Percentiles rank a stretch among this genome's conserved stretches.
Conservation (phyloP, 2,888 invertebrate genomes). For the Strigamia transsilvanica region DNA sequence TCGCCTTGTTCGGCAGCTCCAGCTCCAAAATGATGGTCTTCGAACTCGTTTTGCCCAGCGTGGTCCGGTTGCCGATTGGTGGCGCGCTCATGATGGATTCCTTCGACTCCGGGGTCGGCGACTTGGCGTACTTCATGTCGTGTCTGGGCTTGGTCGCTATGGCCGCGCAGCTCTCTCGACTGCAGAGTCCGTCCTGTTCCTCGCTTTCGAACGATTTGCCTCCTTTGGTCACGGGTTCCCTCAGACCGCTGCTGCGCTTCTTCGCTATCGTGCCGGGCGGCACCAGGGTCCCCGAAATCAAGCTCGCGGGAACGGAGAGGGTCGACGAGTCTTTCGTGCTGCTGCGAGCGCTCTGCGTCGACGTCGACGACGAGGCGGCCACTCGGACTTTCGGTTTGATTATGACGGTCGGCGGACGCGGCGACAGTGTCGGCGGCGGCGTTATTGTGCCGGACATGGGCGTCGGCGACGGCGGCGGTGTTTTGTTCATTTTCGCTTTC, state of each 20-base stretch:
- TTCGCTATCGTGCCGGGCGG: neutral
- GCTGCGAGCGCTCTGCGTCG: neutral
- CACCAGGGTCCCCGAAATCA: neutral
- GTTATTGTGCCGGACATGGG: neutral
- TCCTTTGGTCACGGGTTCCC: neutral
- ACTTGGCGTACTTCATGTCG: neutral
- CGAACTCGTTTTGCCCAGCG: neutral
- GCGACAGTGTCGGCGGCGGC: neutral
- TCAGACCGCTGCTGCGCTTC: neutral
- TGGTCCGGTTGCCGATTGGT: neutral
- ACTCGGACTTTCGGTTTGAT: slow-evolving; percentile 4
- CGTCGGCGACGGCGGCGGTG: neutral
- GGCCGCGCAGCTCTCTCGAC: neutral
- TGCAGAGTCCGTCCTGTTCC: neutral
- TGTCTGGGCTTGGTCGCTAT: neutral
- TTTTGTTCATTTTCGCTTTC: slow-evolving; percentile 8
- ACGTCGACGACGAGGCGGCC: neutral
- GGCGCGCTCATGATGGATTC: slow-evolving; percentile 26
- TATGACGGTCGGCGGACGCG: neutral
- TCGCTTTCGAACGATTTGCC: neutral
- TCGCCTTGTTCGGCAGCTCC: slow-evolving; percentile 16
- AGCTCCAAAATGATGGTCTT: slow-evolving; percentile 1
- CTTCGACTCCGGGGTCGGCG: slow-evolving; percentile 22
- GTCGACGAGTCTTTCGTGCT: neutral
- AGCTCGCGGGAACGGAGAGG: neutral